Evolutionary conservation across 2,888 invertebrate genomes (phyloP), one percentile per base, ranked within the genome.

Genomic region (Polia nebulosa): DNA sequence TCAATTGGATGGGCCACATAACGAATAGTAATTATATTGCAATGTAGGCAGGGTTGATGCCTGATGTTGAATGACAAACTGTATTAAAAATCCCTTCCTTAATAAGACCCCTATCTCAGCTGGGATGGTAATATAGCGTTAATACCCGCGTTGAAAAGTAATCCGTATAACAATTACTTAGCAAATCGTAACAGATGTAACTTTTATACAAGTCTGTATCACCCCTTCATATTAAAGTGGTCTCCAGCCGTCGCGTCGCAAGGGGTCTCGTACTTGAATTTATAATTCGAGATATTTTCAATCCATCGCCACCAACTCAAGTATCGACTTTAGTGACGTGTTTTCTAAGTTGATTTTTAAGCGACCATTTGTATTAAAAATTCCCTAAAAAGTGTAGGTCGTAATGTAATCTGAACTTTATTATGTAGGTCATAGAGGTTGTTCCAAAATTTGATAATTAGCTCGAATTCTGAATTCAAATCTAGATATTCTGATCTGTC

Each of bases 151-250:
- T 47, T 53, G 8, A 41, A 52, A 60, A 53, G 15, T 36, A 61
- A 45, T 47, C 41, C 6, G n/a, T 20, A 34, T 29, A 52, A 53
- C 34, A 72, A 75, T 47, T 41, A 75, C 39, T 67, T 27, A 22
- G 44, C 29, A 67, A 56, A 63, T 58, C 15, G 32, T 53, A 65
- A 65, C 72, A 77, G 57, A 72, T 72, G 72, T 57, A 57, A 64
- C 51, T 32, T 27, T 47, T 52, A 57, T 41, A 11, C 45, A 41
- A 47, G 36, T 20, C 36, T 39, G 44, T 36, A 47, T 58, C 49
- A 45, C 55, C 65, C 60, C 49, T 53, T 27, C 47, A 36, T 53
- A 62, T 47, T 78, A 11, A 22, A 77, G 51, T 56, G 45, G 56
- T 39, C 39, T 45, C 11, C 15, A 57, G 57, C 60, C 47, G 53